phyloP scores from a whole-genome alignment of 2,888 invertebrate species.

The Mythimna lalbum region DNA sequence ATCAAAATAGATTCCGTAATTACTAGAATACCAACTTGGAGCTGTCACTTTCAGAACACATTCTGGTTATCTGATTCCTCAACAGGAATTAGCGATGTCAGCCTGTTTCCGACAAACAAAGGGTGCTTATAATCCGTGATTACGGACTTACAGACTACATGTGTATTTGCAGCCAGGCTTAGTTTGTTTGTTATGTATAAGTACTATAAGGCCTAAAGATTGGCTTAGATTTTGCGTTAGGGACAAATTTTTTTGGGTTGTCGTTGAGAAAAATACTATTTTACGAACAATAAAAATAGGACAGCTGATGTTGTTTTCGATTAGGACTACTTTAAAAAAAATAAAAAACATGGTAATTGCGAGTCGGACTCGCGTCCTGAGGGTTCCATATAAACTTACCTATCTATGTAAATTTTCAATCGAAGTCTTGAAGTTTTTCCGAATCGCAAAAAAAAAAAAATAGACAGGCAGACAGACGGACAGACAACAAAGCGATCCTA shows the following conservation, averaged over 20 bases:
- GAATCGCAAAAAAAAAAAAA: too few species aligned
- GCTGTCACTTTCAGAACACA: constrained; percentile 27
- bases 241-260: neutral
- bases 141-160: constrained; percentile 31
- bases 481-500: too few species aligned
- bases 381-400: too few species aligned
- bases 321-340: too few species aligned
- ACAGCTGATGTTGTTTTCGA: too few species aligned
- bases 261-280: neutral
- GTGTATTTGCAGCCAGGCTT: constrained; percentile 1
- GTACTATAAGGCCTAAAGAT: neutral
- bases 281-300: too few species aligned
- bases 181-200: neutral
- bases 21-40: neutral
- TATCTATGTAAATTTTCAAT: too few species aligned
- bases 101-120: constrained; percentile 50
- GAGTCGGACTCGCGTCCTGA: too few species aligned
- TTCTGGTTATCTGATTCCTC: constrained; percentile 22
- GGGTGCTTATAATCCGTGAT: constrained; percentile 51
- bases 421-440: too few species aligned
- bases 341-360: too few species aligned
- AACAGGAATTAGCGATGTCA: constrained; percentile 32
- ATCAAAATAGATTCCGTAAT: neutral
- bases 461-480: too few species aligned
- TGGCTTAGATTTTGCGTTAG: neutral